phyloP scores from a whole-genome alignment of 2,888 invertebrate genomes.

The Punctoribates punctum region DNA sequence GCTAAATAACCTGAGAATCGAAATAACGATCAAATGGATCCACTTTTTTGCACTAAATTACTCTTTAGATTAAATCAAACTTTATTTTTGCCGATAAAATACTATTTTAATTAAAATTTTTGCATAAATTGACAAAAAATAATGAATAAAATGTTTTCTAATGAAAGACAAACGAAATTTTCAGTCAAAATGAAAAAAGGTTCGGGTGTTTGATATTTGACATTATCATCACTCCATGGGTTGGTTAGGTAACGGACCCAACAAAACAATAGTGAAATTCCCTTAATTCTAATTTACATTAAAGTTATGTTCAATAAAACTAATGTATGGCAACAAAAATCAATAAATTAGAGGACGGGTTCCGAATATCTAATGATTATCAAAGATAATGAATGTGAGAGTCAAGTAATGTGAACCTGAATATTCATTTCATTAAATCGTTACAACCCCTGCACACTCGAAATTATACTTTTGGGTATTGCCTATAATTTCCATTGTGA shows the following conservation, averaged over 20 bases:
- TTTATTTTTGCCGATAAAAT: not conserved
- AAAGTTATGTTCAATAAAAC: not conserved
- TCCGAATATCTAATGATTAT: constrained; percentile 18
- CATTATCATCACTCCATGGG: not conserved
- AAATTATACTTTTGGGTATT: not conserved
- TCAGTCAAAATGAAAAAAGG: not conserved
- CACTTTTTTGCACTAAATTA: not conserved
- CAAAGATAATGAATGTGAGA: not conserved
- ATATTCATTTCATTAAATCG: not conserved
- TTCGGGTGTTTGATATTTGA: constrained; percentile 24
- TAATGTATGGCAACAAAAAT: constrained; percentile 3
- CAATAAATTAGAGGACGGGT: constrained; percentile 11
- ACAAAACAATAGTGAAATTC: constrained; percentile 8
- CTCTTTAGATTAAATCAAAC: not conserved
- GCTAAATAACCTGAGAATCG: constrained; percentile 21
- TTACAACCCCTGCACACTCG: not conserved
- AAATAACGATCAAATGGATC: constrained; percentile 16
- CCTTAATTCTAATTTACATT: constrained; percentile 21
- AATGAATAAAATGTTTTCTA: not conserved
- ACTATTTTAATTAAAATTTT: not conserved
- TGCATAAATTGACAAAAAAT: not conserved
- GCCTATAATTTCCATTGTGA: not conserved
- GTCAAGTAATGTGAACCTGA: not conserved
- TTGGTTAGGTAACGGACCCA: constrained; percentile 32
- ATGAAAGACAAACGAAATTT: not conserved